Evolutionary conservation across 2,888 invertebrate genomes (phyloP).

Genomic region (Xestia ashworthii): DNA sequence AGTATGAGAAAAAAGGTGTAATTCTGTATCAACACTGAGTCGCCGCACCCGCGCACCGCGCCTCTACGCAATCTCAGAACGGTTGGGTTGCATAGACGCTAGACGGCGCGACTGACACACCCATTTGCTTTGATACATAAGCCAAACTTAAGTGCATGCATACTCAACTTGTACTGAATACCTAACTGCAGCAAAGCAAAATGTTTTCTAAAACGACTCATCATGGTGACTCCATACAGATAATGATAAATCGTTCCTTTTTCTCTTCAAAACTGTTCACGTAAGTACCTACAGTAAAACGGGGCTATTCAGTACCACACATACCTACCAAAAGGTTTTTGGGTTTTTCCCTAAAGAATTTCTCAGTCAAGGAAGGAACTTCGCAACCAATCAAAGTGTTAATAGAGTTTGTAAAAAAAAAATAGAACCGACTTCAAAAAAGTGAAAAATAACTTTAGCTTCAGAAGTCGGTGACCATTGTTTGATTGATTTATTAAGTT

Average conservation of each 20-base stretch:
- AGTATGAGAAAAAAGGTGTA: neutral
- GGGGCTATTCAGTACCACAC: no score
- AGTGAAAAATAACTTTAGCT: no score
- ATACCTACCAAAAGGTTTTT: no score
- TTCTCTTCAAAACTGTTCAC: neutral
- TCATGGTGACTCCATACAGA: neutral
- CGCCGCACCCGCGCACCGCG: neutral
- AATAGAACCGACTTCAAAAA: no score
- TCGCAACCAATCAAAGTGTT: no score
- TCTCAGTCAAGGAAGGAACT: no score
- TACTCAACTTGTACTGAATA: constrained; percentile 1
- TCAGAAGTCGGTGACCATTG: no score
- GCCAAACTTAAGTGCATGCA: constrained; percentile 10
- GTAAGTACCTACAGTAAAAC: neutral
- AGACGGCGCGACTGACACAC: constrained; percentile 54
- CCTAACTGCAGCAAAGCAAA: neutral
- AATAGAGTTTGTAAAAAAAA: no score
- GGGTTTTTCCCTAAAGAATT: no score
- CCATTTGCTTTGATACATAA: constrained; percentile 56
- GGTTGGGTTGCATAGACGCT: constrained; percentile 46
- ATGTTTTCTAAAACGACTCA: neutral
- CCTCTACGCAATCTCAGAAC: neutral
- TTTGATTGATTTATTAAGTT: no score
- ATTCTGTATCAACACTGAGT: no score
- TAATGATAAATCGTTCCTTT: neutral